A percentile compares a stretch with the other conserved stretches of the same genome.
Evolutionary conservation across 2,797 vertebrate genomes (phyloP).

Genomic region (Huso huso): DNA sequence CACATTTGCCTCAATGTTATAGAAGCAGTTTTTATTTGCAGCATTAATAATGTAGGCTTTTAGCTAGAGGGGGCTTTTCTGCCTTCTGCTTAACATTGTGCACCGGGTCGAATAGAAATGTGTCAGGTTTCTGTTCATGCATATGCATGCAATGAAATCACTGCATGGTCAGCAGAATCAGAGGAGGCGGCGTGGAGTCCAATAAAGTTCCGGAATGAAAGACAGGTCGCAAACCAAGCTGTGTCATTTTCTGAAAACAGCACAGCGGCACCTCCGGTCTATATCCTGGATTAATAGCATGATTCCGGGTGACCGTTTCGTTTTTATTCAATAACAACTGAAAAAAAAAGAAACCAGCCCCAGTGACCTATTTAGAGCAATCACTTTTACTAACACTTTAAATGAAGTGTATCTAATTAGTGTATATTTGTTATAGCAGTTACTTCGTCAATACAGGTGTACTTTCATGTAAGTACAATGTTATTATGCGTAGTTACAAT

Average conservation of each 20-base stretch:
- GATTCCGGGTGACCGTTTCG: background rate
- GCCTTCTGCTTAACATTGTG: slow-evolving; percentile 3
- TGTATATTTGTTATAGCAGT: too few species aligned
- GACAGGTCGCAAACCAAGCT: too few species aligned
- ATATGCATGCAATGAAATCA: background rate
- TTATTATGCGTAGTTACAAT: too few species aligned
- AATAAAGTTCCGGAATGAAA: too few species aligned
- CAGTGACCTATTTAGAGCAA: too few species aligned
- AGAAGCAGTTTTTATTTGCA: slow-evolving; percentile 1
- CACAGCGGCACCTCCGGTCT: background rate
- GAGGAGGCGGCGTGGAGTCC: too few species aligned
- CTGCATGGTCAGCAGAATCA: background rate
- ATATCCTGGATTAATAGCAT: background rate
- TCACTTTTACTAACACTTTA: too few species aligned
- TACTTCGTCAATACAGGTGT: too few species aligned
- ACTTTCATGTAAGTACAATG: too few species aligned
- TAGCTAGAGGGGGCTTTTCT: background rate
- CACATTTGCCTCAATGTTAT: background rate
- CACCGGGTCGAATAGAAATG: background rate
- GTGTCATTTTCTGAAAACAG: background rate
- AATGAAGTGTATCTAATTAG: too few species aligned
- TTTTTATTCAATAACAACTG: background rate
- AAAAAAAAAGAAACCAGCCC: too few species aligned
- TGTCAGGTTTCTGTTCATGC: background rate
- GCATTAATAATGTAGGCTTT: slow-evolving; percentile 8